Conservation (phyloP, 2,797 vertebrate species). For the Acipenser transmontanus region DNA sequence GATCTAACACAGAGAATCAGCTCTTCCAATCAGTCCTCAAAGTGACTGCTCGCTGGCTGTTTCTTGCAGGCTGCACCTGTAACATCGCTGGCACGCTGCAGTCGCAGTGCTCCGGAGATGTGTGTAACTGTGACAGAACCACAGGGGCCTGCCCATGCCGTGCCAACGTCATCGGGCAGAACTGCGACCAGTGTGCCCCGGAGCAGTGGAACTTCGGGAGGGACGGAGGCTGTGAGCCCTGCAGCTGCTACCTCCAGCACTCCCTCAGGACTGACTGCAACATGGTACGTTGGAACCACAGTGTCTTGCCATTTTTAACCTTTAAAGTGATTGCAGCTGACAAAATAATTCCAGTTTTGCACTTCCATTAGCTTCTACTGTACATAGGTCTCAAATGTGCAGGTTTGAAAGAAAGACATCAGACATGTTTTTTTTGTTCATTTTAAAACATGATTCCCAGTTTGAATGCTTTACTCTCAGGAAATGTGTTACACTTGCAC, state of each 20-base stretch:
- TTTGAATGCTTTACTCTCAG: too few relatives aligned
- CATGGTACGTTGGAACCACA: slow-evolving; percentile 42
- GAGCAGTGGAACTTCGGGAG: slow-evolving; percentile 76
- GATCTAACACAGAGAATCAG: too few relatives aligned
- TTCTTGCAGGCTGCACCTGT: slow-evolving; percentile 64
- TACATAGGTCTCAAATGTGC: too few relatives aligned
- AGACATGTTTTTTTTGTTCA: too few relatives aligned
- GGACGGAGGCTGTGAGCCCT: slow-evolving; percentile 63
- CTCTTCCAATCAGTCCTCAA: too few relatives aligned
- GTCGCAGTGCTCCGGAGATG: slow-evolving; percentile 39
- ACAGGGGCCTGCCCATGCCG: slow-evolving; percentile 66
- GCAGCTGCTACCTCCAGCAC: slow-evolving; percentile 53
- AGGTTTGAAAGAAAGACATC: too few relatives aligned
- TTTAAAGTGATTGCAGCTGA: too few relatives aligned
- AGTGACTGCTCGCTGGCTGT: not conserved
- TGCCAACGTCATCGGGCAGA: slow-evolving; percentile 56
- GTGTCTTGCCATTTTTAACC: too few relatives aligned
- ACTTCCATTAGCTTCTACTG: too few relatives aligned
- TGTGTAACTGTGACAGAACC: slow-evolving; percentile 57
- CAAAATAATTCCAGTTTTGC: too few relatives aligned
- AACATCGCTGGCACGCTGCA: slow-evolving; percentile 55
- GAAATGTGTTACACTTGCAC: too few relatives aligned
- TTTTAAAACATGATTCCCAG: too few relatives aligned
- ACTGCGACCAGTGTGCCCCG: slow-evolving; percentile 65
- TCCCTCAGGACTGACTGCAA: slow-evolving; percentile 61